Evolutionary conservation across 1,140 invertebrate genomes (phyloP).

Genomic region (Diorhabda elongata): DNA sequence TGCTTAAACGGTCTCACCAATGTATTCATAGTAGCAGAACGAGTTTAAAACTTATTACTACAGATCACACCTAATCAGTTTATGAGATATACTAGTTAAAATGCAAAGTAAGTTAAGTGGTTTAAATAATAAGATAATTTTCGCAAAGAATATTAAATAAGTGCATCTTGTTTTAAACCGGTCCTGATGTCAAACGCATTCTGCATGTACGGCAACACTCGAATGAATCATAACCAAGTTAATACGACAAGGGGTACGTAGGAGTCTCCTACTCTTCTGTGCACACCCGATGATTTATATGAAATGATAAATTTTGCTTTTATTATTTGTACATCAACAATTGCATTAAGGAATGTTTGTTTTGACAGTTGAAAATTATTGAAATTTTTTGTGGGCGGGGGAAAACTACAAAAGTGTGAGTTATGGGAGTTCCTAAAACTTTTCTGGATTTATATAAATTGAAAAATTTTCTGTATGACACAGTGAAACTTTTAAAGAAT

Average conservation of each 20-base stretch:
- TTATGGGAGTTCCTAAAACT: background rate
- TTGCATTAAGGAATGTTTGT: conserved; percentile 2
- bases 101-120: too few relatives aligned
- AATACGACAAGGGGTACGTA: conserved; percentile 1
- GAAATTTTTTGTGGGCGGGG: background rate
- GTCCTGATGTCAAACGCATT: background rate
- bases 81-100: too few relatives aligned
- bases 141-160: too few relatives aligned
- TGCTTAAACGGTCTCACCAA: too few relatives aligned
- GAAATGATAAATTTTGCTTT: conserved; percentile 1
- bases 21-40: too few relatives aligned
- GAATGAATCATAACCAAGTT: background rate
- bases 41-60: too few relatives aligned
- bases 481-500: too few relatives aligned
- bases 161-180: background rate
- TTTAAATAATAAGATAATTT: too few relatives aligned
- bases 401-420: background rate
- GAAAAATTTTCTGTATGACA: background rate
- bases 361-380: conserved; percentile 1
- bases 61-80: too few relatives aligned
- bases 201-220: background rate
- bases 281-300: background rate
- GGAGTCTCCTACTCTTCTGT: background rate
- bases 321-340: conserved; percentile 3
- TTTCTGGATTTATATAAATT: background rate